Percentiles rank a stretch among this genome's conserved stretches.
Evolutionary conservation across 2,888 invertebrate species (phyloP).

Genomic region (Acronicta psi): DNA sequence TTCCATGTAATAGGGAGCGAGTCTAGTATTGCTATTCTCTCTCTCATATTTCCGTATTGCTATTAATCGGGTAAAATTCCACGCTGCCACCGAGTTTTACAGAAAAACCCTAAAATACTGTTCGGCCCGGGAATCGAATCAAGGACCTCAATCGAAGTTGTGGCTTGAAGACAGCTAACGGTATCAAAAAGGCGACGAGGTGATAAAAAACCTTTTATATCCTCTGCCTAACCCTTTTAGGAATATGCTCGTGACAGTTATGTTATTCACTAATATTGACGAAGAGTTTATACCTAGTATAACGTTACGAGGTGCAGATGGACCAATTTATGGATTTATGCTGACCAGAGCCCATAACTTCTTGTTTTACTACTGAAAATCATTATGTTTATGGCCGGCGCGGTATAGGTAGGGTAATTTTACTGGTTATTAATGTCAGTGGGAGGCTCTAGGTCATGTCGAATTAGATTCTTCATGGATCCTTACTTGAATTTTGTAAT

Average conservation of each 20-base stretch:
- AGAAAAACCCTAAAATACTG: too few relatives aligned
- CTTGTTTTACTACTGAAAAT: conserved; percentile 20
- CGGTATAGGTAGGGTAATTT: conserved; percentile 5
- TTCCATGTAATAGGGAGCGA: too few relatives aligned
- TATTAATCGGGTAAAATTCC: too few relatives aligned
- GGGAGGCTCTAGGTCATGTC: background rate
- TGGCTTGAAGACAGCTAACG: too few relatives aligned
- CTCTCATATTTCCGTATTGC: too few relatives aligned
- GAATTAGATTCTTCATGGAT: too few relatives aligned
- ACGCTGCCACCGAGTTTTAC: too few relatives aligned
- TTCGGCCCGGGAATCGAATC: too few relatives aligned
- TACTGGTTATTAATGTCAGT: conserved; percentile 6
- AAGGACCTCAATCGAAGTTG: too few relatives aligned
- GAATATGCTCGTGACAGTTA: background rate
- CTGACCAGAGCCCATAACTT: conserved; percentile 14
- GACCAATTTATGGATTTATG: conserved; percentile 25
- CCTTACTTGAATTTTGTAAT: too few relatives aligned
- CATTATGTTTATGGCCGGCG: conserved; percentile 21
- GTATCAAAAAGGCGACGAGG: too few relatives aligned
- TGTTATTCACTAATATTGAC: background rate
- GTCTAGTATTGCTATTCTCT: too few relatives aligned
- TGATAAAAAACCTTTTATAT: background rate
- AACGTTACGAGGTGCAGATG: conserved; percentile 7
- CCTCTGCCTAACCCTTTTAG: background rate
- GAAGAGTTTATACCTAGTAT: background rate